Conservation (phyloP, 2,113 vertebrate genomes). For the Lethenteron camtschaticum region DNA sequence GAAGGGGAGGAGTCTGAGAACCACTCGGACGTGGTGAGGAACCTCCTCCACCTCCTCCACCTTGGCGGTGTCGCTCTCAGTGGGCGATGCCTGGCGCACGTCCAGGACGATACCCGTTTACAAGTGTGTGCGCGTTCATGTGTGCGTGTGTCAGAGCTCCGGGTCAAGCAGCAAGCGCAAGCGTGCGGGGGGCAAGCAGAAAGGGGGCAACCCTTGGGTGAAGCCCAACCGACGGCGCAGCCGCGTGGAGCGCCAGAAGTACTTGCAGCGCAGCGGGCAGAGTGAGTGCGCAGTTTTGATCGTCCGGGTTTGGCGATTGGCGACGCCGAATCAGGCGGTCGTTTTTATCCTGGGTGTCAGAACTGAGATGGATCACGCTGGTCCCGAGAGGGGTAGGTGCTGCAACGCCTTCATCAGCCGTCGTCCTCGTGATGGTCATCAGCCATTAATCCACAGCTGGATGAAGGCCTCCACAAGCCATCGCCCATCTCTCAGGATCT, state of each 20-base stretch:
- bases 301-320: neutral
- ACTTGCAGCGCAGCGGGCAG: constrained; percentile 20
- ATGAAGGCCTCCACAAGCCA: no score
- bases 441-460: no score
- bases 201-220: constrained; percentile 32
- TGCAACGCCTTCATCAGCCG: neutral
- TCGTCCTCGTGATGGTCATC: neutral
- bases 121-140: neutral
- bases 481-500: no score
- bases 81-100: constrained; percentile 11
- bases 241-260: constrained; percentile 18
- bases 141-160: constrained; percentile 16
- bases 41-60: neutral
- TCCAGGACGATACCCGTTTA: constrained; percentile 15
- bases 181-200: constrained; percentile 22
- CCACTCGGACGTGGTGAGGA: constrained; percentile 32
- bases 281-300: neutral
- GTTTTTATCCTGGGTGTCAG: neutral
- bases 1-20: constrained; percentile 25
- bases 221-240: constrained; percentile 26
- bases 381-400: constrained; percentile 3
- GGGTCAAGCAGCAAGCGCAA: constrained; percentile 18
- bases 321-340: neutral
- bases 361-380: neutral
- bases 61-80: neutral